Conservation (phyloP, 2,888 invertebrate species). For the Ectemnius continuus region DNA sequence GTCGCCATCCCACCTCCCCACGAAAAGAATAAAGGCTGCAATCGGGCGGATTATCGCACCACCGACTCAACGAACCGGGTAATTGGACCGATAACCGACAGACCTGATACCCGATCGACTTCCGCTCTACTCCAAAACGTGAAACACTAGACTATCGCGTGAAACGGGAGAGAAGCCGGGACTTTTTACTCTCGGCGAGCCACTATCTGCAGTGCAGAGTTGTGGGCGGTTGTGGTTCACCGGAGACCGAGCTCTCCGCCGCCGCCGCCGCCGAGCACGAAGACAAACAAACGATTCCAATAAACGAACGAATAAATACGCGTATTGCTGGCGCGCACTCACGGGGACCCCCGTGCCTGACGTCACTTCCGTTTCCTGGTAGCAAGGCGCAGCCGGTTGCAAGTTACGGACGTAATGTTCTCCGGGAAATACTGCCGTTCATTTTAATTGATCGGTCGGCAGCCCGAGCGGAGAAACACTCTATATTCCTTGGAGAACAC, state of each 20-base stretch:
- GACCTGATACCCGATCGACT: background rate
- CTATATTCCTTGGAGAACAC: constrained; percentile 30
- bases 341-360: constrained; percentile 59
- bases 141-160: background rate
- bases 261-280: constrained; percentile 27
- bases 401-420: constrained; percentile 18
- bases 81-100: too few species aligned
- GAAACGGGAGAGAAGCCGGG: background rate
- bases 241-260: too few species aligned
- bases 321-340: constrained; percentile 47
- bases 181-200: background rate
- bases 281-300: constrained; percentile 71
- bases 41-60: too few species aligned
- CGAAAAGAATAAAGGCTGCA: too few species aligned
- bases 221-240: background rate
- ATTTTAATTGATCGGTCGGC: constrained; percentile 65
- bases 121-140: constrained; percentile 7
- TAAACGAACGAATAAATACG: constrained; percentile 69
- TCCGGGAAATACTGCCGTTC: constrained; percentile 64
- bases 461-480: too few species aligned
- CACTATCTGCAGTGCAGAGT: background rate
- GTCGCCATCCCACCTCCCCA: too few species aligned
- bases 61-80: too few species aligned
- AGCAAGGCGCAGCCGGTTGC: constrained; percentile 36
- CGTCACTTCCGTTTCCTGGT: constrained; percentile 76